phyloP scores from a whole-genome alignment of 1,140 invertebrate genomes.

The Drosophila miranda region DNA sequence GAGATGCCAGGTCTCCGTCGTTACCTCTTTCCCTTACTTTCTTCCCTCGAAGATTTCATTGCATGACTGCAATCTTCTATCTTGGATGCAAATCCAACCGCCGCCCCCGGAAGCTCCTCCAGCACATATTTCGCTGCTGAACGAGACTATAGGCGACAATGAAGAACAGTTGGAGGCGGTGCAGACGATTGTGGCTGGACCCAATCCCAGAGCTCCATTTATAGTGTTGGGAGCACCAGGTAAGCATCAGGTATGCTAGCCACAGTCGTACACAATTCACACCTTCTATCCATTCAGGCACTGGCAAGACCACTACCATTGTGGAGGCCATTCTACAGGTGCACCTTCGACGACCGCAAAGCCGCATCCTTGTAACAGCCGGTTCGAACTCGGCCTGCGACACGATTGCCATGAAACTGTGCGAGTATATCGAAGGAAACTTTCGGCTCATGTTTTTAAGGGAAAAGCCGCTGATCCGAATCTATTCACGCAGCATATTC shows the following conservation, averaged over 20 bases:
- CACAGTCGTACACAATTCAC: neutral
- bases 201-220: constrained; percentile 58
- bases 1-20: constrained; percentile 35
- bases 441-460: constrained; percentile 19
- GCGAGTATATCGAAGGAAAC: constrained; percentile 80
- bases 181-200: constrained; percentile 56
- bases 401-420: constrained; percentile 85
- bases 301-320: constrained; percentile 91
- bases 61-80: neutral
- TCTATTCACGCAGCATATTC: constrained; percentile 60
- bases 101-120: neutral
- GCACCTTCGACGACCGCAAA: constrained; percentile 81
- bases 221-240: constrained; percentile 77
- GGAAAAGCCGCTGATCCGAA: constrained; percentile 40
- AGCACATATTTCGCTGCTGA: constrained; percentile 39
- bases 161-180: constrained; percentile 68
- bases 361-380: constrained; percentile 87
- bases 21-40: constrained; percentile 71
- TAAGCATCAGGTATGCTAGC: constrained; percentile 4
- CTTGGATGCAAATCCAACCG: constrained; percentile 6
- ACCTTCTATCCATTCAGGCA: constrained; percentile 74
- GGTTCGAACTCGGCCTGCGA: constrained; percentile 91
- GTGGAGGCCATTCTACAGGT: constrained; percentile 87
- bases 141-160: constrained; percentile 48
- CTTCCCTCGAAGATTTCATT: constrained; percentile 4